phyloP scores from a whole-genome alignment of 2,888 invertebrate genomes.

The Hemithea aestivaria region DNA sequence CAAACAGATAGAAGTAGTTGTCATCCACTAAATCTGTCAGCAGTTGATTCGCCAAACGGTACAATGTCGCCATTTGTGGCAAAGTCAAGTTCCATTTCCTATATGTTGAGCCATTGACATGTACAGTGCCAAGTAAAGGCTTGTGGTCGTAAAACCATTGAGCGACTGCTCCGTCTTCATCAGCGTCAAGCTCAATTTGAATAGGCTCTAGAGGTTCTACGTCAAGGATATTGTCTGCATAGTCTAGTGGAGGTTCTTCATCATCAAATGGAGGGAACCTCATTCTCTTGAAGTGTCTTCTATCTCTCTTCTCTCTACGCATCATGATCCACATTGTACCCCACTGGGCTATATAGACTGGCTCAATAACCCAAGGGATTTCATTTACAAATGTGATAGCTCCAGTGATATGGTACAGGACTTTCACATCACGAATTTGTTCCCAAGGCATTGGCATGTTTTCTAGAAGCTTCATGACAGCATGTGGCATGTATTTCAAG shows the following conservation, averaged over 20 bases:
- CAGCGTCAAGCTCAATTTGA: conserved; percentile 97
- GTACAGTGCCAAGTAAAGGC: conserved; percentile 94
- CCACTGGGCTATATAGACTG: conserved; percentile 99
- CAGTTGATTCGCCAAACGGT: conserved; percentile 97
- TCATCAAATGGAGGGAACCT: conserved; percentile 99
- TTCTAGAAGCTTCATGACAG: conserved; percentile 98
- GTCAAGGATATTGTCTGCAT: conserved; percentile 99
- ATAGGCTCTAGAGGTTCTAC: conserved; percentile 99
- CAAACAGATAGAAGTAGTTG: conserved; percentile 99
- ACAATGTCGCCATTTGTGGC: conserved; percentile 98
- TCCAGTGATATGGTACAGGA: conserved; percentile 98
- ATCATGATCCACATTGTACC: conserved; percentile 99
- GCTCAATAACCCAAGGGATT: conserved; percentile 99
- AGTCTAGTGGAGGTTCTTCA: conserved; percentile 99
- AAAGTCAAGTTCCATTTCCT: conserved; percentile 96
- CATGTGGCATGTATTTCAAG: conserved; percentile 99
- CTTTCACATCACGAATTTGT: conserved; percentile 98
- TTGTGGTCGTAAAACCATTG: conserved; percentile 99
- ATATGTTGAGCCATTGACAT: conserved; percentile 98
- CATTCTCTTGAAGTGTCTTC: conserved; percentile 99
- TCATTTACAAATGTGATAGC: conserved; percentile 99
- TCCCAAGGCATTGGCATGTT: conserved; percentile 99
- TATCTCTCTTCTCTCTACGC: conserved; percentile 98
- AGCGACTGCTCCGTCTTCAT: conserved; percentile 94
- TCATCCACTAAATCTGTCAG: conserved; percentile 98